A percentile compares a stretch with the other conserved stretches of the same genome.
Conservation (phyloP, 1,140 invertebrate species). For the Liolophura sinensis region DNA sequence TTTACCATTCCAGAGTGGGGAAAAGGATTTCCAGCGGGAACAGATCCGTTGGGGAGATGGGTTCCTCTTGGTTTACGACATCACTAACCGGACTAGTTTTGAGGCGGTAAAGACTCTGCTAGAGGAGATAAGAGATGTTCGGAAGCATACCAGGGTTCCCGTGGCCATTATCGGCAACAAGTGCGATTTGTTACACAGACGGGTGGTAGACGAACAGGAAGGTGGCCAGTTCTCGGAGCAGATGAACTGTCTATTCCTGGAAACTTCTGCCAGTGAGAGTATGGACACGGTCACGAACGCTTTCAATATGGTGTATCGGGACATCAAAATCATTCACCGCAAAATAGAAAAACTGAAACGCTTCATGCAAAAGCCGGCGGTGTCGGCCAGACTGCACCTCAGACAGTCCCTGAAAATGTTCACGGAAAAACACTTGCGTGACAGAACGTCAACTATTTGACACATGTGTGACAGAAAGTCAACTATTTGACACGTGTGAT, state of each 20-base stretch:
- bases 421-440: constrained; percentile 41
- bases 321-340: constrained; percentile 31
- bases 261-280: constrained; percentile 48
- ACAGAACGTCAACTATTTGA: constrained; percentile 43
- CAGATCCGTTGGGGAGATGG: constrained; percentile 68
- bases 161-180: constrained; percentile 98
- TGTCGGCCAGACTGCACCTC: constrained; percentile 44
- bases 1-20: constrained; percentile 19
- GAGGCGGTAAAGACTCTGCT: constrained; percentile 92
- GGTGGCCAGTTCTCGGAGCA: constrained; percentile 29
- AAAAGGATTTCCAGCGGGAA: constrained; percentile 26
- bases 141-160: constrained; percentile 89
- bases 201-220: constrained; percentile 28
- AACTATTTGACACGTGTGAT: no score
- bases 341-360: constrained; percentile 46
- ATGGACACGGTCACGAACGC: constrained; percentile 32
- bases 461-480: no score
- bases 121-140: constrained; percentile 86
- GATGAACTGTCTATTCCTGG: constrained; percentile 35
- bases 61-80: constrained; percentile 75
- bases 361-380: constrained; percentile 42
- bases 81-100: constrained; percentile 88
- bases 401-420: constrained; percentile 43
- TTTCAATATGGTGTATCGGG: constrained; percentile 28
- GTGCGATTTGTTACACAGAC: constrained; percentile 72